Base-by-base conservation (phyloP, 2,113 vertebrate genomes). In the Alethe diademata region DNA sequence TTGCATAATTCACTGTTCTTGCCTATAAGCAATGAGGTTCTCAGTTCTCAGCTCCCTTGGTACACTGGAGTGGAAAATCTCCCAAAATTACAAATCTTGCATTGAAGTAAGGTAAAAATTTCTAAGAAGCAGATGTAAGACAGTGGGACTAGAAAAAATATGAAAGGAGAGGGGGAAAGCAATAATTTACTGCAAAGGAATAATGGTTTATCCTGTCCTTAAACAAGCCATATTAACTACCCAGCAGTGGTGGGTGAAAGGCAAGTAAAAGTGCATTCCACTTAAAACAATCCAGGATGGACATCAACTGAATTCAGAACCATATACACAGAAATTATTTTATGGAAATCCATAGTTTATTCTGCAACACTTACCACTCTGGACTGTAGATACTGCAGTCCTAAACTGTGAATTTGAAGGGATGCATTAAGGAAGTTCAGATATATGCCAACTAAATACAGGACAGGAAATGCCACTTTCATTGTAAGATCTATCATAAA, bases 1-100 rank as follows among this genome's bases (percentile, higher is more conserved):
- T 93, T 93, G 86, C 31, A 50, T 36, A 93, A 92, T 51, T 88
- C 72, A 61, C 78, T 92, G 80, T 66, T 86, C 38, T 42, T 76
- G 56, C 56, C 33, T 53, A 65, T 48, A 76, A 93, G 66, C 53
- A 78, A 19, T 0, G 7, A 93, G 76, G 13, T 89, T 40, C 75
- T 79, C 53, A 29, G 33, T 75, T 87, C 81, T 94, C 48, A 86
- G 64, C 25, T 88, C 22, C 36, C 22, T 48, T 40, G 25, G 19
- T 53, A 69, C 25, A 40, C 71, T 51, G 9, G 26, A 78, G 29
- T 65, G 36, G 51, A 82, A 19, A 36, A 28, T 26, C 23, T 72
- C 24, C 48, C 43, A 54, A 28, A 53, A 70, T 17, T 3, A 58
- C 35, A 75, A 31, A 86, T 36, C 48, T 24, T 56, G 25, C 53